Evolutionary conservation across 2,113 vertebrate genomes (phyloP).

Genomic region (human (Homo sapiens)): GRCh38 chr15:99216501-99217000

Average conservation of each 20-base stretch:
- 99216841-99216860: background rate
- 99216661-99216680: background rate
- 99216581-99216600: background rate
- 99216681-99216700: background rate
- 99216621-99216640: background rate
- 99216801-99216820: background rate
- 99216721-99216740: background rate
- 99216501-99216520: background rate
- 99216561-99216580: background rate
- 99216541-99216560: background rate
- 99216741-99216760: background rate
- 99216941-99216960: background rate
- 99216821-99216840: too few relatives aligned
- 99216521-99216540: background rate
- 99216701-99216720: background rate
- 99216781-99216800: background rate
- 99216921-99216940: rapidly evolving
- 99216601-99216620: background rate
- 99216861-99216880: background rate
- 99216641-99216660: background rate
- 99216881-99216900: background rate
- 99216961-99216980: background rate
- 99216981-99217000: background rate
- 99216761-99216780: too few relatives aligned
- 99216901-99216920: background rate